Evolutionary conservation across 30 jellyfish, hydroid and myxozoan genomes (phyloP).

Genomic region (Hydra vulgaris): DNA sequence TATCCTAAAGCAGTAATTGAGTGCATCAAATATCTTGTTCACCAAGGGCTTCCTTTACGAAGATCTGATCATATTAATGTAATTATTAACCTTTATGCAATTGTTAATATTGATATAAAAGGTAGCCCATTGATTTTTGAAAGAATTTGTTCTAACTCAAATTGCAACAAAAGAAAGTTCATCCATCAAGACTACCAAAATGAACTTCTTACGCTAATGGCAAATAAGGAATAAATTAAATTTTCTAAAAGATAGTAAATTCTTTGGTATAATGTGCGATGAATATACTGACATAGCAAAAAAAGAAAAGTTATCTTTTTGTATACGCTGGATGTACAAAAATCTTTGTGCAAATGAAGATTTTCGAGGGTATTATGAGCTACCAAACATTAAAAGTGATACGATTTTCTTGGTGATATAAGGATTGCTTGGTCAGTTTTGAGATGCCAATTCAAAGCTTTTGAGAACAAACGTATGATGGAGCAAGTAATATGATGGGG

Average conservation of each 20-base stretch:
- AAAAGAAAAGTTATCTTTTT: constrained; percentile 38
- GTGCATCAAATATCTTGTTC: no score
- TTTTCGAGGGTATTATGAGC: neutral
- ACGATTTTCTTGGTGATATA: neutral
- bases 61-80: constrained; percentile 19
- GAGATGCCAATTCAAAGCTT: neutral
- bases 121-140: no score
- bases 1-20: no score
- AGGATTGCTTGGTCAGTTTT: neutral
- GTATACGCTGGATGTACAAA: constrained; percentile 8
- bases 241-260: neutral
- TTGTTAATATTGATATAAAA: no score
- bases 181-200: constrained; percentile 31
- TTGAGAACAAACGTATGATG: constrained; percentile 4
- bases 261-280: constrained; percentile 4
- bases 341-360: no score
- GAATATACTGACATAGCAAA: constrained; percentile 25
- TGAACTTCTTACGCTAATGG: constrained; percentile 23
- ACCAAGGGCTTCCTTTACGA: constrained; percentile 35
- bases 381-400: neutral
- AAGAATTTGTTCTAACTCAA: no score
- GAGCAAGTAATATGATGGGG: constrained; percentile 5
- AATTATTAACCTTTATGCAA: no score
- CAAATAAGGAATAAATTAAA: constrained; percentile 20
- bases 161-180: no score